Evolutionary conservation across 2,797 vertebrate species (phyloP).

Genomic region (Anableps anableps): DNA sequence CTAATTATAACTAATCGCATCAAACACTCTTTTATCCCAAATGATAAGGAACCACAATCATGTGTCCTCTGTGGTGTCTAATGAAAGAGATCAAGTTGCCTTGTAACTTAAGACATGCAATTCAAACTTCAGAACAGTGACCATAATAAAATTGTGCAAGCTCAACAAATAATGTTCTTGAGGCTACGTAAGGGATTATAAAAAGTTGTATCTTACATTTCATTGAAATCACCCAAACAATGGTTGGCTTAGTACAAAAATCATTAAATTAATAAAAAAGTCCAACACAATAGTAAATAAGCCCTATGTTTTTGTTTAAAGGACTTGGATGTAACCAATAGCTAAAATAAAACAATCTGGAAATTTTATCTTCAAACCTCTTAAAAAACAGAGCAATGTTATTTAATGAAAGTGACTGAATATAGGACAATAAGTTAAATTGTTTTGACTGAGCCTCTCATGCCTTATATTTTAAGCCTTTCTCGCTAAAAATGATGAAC

Average conservation of each 20-base stretch:
- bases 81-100: neutral
- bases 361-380: constrained; percentile 2
- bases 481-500: constrained; percentile 33
- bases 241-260: neutral
- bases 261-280: neutral
- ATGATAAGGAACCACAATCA: neutral
- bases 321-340: neutral
- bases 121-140: neutral
- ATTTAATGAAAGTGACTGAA: constrained; percentile 10
- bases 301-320: constrained; percentile 26
- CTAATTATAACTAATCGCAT: too few relatives aligned
- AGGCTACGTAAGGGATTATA: neutral
- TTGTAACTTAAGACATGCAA: neutral
- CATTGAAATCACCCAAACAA: neutral
- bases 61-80: neutral
- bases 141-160: neutral
- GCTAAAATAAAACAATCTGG: neutral
- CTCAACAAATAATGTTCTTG: neutral
- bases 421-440: constrained; percentile 14
- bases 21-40: neutral
- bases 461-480: constrained; percentile 10
- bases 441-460: constrained; percentile 13
- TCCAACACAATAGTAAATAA: constrained; percentile 15
- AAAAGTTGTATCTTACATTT: neutral
- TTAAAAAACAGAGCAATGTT: constrained; percentile 10